These are phyloP conservation scores for Blera fallax DNA, from an alignment of 2,888 invertebrate genomes.

Conservation along the genomic window DNA sequence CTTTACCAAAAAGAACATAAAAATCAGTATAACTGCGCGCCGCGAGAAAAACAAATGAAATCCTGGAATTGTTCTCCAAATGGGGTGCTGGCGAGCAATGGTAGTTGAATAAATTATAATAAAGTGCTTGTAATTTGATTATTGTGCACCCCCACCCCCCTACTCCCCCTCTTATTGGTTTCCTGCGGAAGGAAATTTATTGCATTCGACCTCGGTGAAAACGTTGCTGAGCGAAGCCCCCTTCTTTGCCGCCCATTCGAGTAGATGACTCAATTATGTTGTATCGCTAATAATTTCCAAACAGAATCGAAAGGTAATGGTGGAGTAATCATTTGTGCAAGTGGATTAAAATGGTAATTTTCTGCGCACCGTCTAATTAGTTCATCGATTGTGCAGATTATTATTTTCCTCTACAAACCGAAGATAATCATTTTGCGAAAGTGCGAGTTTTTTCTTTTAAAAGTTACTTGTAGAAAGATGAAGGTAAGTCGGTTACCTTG, in stretches of 20 bases:
- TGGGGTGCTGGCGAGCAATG: constrained; percentile 31
- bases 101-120: constrained; percentile 67
- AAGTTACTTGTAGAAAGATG: constrained; percentile 28
- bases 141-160: constrained; percentile 24
- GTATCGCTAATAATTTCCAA: constrained; percentile 54
- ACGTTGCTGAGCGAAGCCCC: neutral
- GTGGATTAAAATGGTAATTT: constrained; percentile 59
- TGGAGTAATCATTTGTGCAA: constrained; percentile 49
- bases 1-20: constrained; percentile 65
- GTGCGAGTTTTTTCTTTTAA: constrained; percentile 7
- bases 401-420: neutral
- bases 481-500: constrained; percentile 46
- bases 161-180: neutral
- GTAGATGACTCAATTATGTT: constrained; percentile 61
- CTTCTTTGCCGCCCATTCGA: neutral
- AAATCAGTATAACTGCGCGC: constrained; percentile 71
- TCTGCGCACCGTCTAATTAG: constrained; percentile 51
- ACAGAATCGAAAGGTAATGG: constrained; percentile 50
- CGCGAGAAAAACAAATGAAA: constrained; percentile 58
- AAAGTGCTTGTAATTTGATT: constrained; percentile 71
- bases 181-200: constrained; percentile 56
- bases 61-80: constrained; percentile 52
- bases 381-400: constrained; percentile 59
- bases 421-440: constrained; percentile 45
- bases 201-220: constrained; percentile 50